Conservation (phyloP, 2,113 vertebrate genomes). For the Lucifuga dentata region DNA sequence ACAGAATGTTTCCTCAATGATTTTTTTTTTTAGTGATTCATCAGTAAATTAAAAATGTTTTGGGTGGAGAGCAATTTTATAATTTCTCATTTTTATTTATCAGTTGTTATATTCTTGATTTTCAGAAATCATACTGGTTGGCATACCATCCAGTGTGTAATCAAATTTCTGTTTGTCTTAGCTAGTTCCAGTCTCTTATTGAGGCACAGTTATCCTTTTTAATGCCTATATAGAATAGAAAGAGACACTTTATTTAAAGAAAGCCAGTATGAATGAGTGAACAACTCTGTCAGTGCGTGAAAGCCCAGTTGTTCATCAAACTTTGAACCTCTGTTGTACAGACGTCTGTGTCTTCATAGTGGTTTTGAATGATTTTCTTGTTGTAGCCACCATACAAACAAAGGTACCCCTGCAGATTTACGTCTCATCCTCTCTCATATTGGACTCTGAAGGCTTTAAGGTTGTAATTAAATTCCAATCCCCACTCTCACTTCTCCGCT, state of each 20-base stretch:
- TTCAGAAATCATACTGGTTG: conserved; percentile 29
- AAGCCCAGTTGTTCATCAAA: conserved; percentile 71
- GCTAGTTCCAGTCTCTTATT: conserved; percentile 55
- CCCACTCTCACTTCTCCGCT: conserved; percentile 77
- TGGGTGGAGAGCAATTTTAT: conserved; percentile 43
- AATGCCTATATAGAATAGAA: conserved; percentile 30
- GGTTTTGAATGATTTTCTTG: conserved; percentile 77
- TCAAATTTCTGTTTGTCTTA: conserved; percentile 67
- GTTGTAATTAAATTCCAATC: conserved; percentile 84
- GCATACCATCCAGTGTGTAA: conserved; percentile 32
- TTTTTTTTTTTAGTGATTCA: conserved; percentile 57
- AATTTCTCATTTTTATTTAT: conserved; percentile 37
- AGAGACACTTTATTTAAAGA: conserved; percentile 75
- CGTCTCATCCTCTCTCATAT: conserved; percentile 82
- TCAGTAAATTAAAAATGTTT: conserved; percentile 29
- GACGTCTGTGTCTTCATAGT: conserved; percentile 67
- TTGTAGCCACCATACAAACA: conserved; percentile 79
- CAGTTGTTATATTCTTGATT: conserved; percentile 56
- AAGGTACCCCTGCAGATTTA: conserved; percentile 80
- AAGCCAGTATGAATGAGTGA: conserved; percentile 69
- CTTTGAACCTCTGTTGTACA: conserved; percentile 56
- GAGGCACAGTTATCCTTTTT: conserved; percentile 50
- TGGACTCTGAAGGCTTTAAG: conserved; percentile 80
- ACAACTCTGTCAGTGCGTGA: conserved; percentile 57
- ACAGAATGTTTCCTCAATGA: conserved; percentile 53